phyloP scores from a whole-genome alignment of 2,113 vertebrate species.

The Rhadina sibilatrix region DNA sequence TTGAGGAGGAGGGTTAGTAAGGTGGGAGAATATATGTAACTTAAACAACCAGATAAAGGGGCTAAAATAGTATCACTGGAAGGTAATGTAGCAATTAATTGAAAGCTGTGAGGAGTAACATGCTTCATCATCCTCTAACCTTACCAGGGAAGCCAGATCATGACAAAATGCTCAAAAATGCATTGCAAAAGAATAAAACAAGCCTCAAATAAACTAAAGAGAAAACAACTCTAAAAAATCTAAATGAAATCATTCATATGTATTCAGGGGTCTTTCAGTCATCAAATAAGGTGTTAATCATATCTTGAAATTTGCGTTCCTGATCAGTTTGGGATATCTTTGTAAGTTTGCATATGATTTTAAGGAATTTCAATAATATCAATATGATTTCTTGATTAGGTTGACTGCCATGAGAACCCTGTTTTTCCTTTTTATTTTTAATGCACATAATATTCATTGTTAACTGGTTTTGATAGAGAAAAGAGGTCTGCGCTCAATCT shows the following conservation, averaged over 20 bases:
- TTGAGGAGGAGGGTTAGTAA: neutral
- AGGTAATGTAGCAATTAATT: neutral
- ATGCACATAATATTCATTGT: neutral
- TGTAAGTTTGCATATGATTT: fast-evolving
- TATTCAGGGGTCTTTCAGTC: neutral
- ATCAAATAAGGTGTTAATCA: neutral
- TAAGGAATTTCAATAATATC: neutral
- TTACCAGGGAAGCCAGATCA: neutral
- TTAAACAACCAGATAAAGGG: neutral
- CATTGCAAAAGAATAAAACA: neutral
- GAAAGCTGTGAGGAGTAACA: neutral
- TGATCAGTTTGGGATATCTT: neutral
- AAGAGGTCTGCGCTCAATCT: neutral
- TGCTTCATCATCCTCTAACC: neutral
- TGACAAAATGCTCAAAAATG: neutral
- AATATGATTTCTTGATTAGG: neutral
- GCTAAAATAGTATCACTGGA: neutral
- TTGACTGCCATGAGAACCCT: neutral
- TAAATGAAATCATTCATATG: neutral
- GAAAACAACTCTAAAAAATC: neutral
- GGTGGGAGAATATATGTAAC: neutral
- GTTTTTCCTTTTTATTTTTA: neutral
- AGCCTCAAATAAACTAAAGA: neutral
- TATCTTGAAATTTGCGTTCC: neutral
- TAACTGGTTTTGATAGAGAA: neutral